Evolutionary conservation across 2,888 invertebrate genomes (phyloP), one percentile per base, ranked within the genome.

Genomic region (Amblyteles armatorius): DNA sequence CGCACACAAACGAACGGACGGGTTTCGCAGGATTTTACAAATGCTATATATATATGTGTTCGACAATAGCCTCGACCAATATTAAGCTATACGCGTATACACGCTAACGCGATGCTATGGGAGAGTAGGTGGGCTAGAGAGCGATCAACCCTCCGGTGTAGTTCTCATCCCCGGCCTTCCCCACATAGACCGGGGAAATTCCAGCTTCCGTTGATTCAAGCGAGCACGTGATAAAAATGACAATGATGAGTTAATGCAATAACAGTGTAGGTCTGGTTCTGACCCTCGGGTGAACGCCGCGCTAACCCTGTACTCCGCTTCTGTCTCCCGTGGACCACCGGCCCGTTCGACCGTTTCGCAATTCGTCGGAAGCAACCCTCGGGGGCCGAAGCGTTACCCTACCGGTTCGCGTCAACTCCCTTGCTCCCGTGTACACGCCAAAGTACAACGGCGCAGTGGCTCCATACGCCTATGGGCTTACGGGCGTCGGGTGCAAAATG

Each of bases 201-300:
- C 71, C 82, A 82, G 88, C 84, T 85, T 88, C 86, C 91, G 92
- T 92, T 91, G 91, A 91, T 91, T 92, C 92, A 91, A 92, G 92
- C 90, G 91, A 89, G 90, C 91, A 90, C 93, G 93, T 92, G 93
- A 92, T 92, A 92, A 93, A 93, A 93, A 93, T 93, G 92, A 93
- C 93, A 93, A 93, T 93, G 92, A 93, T 90, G 92, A 92, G 93
- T 92, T 93, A 93, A 93, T 93, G 93, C 93, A 92, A 92, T 93
- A 93, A 92, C 93, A 90, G 91, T 93, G 93, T 93, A 91, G 88
- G 90, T 89, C 88, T 87, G 69, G 57, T 33, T 55, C 65, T 72
- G 48, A 79, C 79, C 89, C 91, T 91, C 87, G 86, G 83, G 40
- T 77, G 50, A 63, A 77, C 79, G 76, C 86, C 77, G 83, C 72